Evolutionary conservation across 2,888 invertebrate species (phyloP), one percentile per base, ranked within the genome.

Genomic region (Thecocarcelia acutangulata): DNA sequence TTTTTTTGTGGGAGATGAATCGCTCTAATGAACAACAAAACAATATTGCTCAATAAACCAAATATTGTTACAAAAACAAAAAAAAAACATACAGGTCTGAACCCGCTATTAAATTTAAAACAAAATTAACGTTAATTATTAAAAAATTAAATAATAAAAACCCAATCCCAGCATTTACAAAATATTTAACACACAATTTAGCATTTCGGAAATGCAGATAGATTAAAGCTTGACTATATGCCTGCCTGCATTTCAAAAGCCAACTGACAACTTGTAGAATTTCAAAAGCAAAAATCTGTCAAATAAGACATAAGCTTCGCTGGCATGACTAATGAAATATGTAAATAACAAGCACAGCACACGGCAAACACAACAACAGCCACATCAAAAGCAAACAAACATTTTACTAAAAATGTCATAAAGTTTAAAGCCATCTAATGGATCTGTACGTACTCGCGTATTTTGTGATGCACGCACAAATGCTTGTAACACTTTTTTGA

Each of bases 181-280:
- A 48, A 58, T 61, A 58, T 58, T 52, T 59, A 42, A 54, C 66
- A 48, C 52, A 70, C 58, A 72, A 78, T 72, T 78, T 37, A 72
- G 58, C 58, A 78, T 78, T 78, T 78, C 78, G 78, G 78, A 78
- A 78, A 78, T 72, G 58, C 58, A 66, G 58, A 56, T 24, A n/a
- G n/a, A 8, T 78, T 78, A 78, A 37, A 37, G 24, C 44, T 21
- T 48, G 74, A 48, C 54, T 54, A 21, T 33, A 46, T 33, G 68
- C 13, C 56, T 56, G 33, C 13, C 24, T 59, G 52, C 44, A 59
- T 72, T 24, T 50, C 17, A 72, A 61, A 19, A 6, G 8, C 9
- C 33, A 42, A 44, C 58, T 66, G 64, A 72, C 72, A 66, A 46
- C 50, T 28, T 37, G 54, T 54, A 68, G 66, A 68, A 79, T 79